These are phyloP conservation scores for Chlorocebus sabaeus DNA, from an alignment of 2,113 vertebrate genomes.

Conservation along the genomic window DNA sequence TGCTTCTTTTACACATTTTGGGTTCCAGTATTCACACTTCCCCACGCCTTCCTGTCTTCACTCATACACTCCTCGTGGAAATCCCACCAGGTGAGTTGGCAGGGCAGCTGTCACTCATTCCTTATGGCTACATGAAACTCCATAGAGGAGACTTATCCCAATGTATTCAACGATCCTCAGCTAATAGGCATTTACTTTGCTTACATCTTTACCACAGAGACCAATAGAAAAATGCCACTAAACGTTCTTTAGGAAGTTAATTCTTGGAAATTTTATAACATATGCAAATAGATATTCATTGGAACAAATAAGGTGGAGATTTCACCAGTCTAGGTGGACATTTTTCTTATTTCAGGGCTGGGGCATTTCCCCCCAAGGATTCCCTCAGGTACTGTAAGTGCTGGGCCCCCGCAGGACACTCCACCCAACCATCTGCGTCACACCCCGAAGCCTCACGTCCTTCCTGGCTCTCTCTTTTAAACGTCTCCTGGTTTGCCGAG, in stretches of 20 bases:
- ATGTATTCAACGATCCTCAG: too few relatives aligned
- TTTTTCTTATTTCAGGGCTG: background rate
- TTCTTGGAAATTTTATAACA: background rate
- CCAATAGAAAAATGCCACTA: background rate
- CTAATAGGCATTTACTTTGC: background rate
- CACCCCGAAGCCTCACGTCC: too few relatives aligned
- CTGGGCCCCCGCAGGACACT: background rate
- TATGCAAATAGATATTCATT: background rate
- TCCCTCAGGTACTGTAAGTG: background rate
- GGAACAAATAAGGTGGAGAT: background rate
- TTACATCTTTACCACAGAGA: background rate
- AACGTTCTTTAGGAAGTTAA: background rate
- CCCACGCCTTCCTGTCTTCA: background rate
- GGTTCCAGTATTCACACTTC: background rate
- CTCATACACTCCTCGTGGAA: background rate
- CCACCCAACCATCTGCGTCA: rapidly evolving
- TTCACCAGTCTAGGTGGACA: background rate
- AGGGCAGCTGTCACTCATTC: background rate
- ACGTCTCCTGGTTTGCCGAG: background rate
- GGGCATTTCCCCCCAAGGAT: background rate
- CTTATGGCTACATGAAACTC: background rate
- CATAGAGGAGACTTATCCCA: rapidly evolving
- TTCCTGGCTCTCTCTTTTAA: background rate
- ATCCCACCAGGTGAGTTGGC: background rate
- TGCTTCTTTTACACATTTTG: background rate